Conservation (phyloP, 2,888 invertebrate genomes). For the Hybos culiciformis region DNA sequence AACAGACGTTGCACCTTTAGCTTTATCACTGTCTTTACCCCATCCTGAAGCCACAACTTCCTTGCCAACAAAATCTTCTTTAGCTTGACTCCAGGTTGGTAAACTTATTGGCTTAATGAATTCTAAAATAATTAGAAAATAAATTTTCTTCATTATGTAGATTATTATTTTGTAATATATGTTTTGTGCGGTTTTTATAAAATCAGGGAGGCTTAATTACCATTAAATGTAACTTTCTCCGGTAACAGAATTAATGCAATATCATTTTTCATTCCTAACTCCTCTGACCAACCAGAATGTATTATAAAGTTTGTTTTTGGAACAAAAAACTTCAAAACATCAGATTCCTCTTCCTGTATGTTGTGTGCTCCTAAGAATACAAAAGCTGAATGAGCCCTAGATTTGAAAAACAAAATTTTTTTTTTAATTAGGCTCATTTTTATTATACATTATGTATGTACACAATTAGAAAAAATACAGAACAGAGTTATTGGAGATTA, state of each 20-base stretch:
- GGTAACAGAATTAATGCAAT: conserved; percentile 37
- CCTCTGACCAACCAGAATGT: conserved; percentile 30
- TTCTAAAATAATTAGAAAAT: conserved; percentile 8
- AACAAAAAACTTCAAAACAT: conserved; percentile 21
- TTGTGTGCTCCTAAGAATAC: conserved; percentile 11
- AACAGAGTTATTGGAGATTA: too few relatives aligned
- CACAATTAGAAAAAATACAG: too few relatives aligned
- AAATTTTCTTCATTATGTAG: neutral
- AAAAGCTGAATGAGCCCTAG: conserved; percentile 7
- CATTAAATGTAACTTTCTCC: conserved; percentile 26
- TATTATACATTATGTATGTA: too few relatives aligned
- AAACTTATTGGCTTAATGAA: conserved; percentile 21
- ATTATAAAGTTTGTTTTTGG: conserved; percentile 17
- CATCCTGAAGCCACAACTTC: conserved; percentile 26
- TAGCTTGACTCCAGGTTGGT: conserved; percentile 16
- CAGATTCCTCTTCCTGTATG: conserved; percentile 3
- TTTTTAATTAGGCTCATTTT: neutral
- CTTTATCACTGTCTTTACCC: conserved; percentile 24
- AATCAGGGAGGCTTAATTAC: conserved; percentile 21
- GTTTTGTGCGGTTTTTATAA: neutral
- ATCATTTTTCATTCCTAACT: conserved; percentile 30
- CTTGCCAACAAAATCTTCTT: conserved; percentile 18
- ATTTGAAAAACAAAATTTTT: neutral
- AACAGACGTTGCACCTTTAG: conserved; percentile 16
- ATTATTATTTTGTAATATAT: neutral